Evolutionary conservation across 2,888 invertebrate genomes (phyloP).

Genomic region (Acanthosepion pharaonis): DNA sequence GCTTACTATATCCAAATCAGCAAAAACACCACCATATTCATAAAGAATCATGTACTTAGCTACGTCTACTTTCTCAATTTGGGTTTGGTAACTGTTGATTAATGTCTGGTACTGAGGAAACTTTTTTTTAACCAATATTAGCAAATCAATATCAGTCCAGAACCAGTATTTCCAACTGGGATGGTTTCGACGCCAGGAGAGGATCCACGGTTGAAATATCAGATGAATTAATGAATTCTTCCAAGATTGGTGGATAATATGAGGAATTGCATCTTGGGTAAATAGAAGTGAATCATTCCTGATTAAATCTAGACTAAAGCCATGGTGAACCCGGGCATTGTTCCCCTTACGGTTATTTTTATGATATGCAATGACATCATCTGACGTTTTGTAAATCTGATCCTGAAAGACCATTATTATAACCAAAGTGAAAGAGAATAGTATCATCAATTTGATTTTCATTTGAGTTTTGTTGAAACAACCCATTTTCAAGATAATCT

Average conservation of each 20-base stretch:
- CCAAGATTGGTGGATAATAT: not conserved
- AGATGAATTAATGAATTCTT: not conserved
- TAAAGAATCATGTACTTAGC: slow-evolving; percentile 50
- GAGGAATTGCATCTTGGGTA: not conserved
- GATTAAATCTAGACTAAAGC: not conserved
- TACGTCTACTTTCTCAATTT: slow-evolving; percentile 45
- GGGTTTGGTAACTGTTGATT: slow-evolving; percentile 25
- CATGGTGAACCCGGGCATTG: not conserved
- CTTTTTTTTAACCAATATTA: slow-evolving; percentile 37
- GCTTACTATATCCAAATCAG: slow-evolving; percentile 43
- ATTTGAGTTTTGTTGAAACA: not conserved
- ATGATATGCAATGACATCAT: not conserved
- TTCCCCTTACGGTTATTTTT: not conserved
- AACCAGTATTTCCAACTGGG: slow-evolving; percentile 48
- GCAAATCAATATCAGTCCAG: slow-evolving; percentile 41
- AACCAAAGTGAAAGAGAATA: not conserved
- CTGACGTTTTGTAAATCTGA: not conserved
- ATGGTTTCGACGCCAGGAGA: slow-evolving; percentile 42
- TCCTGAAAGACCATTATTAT: not conserved
- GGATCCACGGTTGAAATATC: not conserved
- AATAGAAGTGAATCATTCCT: not conserved
- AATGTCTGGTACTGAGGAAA: slow-evolving; percentile 34
- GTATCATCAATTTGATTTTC: not conserved
- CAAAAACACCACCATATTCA: slow-evolving; percentile 45
- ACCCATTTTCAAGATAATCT: not conserved